Evolutionary conservation across 1,140 invertebrate genomes (phyloP), one percentile per base, ranked within the genome.

Genomic region (Hydropsyche tenuis): DNA sequence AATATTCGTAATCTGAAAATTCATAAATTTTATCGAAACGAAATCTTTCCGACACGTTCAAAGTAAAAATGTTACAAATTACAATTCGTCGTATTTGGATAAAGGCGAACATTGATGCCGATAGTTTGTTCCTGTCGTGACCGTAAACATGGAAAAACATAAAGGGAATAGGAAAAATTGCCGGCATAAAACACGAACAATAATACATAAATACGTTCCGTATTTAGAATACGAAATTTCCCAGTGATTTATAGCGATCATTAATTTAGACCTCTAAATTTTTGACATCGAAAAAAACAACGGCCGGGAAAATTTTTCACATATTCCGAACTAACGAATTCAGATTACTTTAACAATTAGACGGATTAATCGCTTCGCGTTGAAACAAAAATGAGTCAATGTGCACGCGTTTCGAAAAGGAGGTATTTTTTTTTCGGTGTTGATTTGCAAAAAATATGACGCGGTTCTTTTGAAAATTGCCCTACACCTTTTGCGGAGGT

Each of bases 251-350:
- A 70, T 70, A 42, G 48, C 68, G 68, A 70, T 70, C 68, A 70
- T 70, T 70, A 70, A 70, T 70, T 70, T 70, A 70, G 68, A 70
- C 68, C 68, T 70, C 68, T 70, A 70, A 56, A 70, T 70, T 70
- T 70, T 70, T 70, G 68, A 70, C 68, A 70, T 70, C 46, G 43
- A n/a, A 37, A 70, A 65, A 62, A 37, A 37, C 9, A 37, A 9
- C 30, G 30, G 30, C 30, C 3, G 9, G 9, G 30, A 37, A 70
- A 70, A 70, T 37, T 27, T 69, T 23, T 25, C 22, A 27, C 66
- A 7, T n/a, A 25, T n/a, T 42, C 23, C 11, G 22, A 27, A 45
- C 16, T 20, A 56, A 70, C 51, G 30, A 53, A 70, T 70, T 60
- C 48, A 45, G 68, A 70, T 70, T 60, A 56, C 18, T 70, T 70